Percentiles rank a stretch among this genome's conserved stretches.
These are phyloP conservation scores for Sylvilagus floridanus DNA, from an alignment of 2,797 vertebrate species.

Conservation along the genomic window DNA sequence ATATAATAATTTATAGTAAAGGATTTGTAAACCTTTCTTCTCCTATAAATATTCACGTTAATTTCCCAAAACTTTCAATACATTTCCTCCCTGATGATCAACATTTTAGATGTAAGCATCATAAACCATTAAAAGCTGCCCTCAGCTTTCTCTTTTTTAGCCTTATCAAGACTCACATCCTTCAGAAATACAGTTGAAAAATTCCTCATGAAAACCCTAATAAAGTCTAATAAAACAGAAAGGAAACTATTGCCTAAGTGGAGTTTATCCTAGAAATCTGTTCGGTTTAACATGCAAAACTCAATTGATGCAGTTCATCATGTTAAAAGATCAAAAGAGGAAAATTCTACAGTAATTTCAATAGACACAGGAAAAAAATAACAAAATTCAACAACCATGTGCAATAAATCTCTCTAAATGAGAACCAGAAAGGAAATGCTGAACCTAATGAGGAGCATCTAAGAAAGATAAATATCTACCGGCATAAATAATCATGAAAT, in stretches of 20 bases:
- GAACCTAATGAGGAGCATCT: background rate
- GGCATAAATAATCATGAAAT: background rate
- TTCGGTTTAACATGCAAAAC: slow-evolving; percentile 28
- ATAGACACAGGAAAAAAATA: slow-evolving; percentile 19
- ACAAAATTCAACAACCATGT: slow-evolving; percentile 19
- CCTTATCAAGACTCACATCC: background rate
- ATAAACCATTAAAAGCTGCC: background rate
- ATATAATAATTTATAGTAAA: background rate
- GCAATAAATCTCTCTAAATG: slow-evolving; percentile 34
- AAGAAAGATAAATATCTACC: background rate
- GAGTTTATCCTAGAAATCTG: background rate
- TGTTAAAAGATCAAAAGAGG: slow-evolving; percentile 5
- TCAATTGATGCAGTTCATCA: background rate
- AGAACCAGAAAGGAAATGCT: background rate
- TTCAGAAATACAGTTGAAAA: background rate
- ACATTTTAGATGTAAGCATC: background rate
- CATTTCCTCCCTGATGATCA: background rate
- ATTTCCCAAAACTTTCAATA: slow-evolving; percentile 3
- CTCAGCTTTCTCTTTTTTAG: slow-evolving; percentile 10
- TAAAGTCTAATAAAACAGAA: background rate
- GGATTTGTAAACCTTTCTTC: background rate
- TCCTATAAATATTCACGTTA: background rate
- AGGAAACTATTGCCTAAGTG: background rate
- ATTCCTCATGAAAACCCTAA: background rate
- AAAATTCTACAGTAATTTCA: background rate